Evolutionary conservation across 2,888 invertebrate species (phyloP).

Genomic region (Prostheceraeus crozeri): DNA sequence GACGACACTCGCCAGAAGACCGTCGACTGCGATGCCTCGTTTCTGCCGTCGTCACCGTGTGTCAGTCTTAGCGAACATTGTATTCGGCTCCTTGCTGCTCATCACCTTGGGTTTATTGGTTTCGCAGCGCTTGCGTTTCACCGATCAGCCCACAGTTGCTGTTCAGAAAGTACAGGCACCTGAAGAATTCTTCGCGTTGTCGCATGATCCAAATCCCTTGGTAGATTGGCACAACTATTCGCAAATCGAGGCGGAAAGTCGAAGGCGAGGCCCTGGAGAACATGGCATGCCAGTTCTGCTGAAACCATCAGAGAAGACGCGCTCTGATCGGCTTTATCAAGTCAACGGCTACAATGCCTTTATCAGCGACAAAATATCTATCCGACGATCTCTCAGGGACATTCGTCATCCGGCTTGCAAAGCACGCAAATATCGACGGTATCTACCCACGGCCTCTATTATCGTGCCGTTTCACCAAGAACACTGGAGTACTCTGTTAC

Average conservation of each 20-base stretch:
- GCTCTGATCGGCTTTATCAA: slow-evolving; percentile 68
- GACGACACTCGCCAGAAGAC: too few species aligned
- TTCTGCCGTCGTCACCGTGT: too few species aligned
- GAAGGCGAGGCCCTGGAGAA: slow-evolving; percentile 53
- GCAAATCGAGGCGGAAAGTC: slow-evolving; percentile 28
- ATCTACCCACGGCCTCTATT: slow-evolving; percentile 74
- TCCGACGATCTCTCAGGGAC: slow-evolving; percentile 69
- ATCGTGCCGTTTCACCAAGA: slow-evolving; percentile 88
- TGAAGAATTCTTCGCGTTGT: too few species aligned
- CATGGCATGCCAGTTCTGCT: slow-evolving; percentile 61
- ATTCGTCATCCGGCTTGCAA: slow-evolving; percentile 63
- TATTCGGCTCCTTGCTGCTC: too few species aligned
- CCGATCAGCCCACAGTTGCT: too few species aligned
- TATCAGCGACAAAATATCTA: slow-evolving; percentile 77
- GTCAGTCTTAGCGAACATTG: too few species aligned
- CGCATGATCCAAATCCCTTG: too few species aligned
- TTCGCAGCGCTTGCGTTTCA: too few species aligned
- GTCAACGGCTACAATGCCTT: slow-evolving; percentile 88
- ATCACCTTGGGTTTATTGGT: too few species aligned
- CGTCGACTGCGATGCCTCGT: too few species aligned
- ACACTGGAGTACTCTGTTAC: slow-evolving; percentile 74
- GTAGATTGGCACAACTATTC: slow-evolving; percentile 38
- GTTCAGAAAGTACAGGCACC: too few species aligned
- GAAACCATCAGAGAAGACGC: slow-evolving; percentile 60
- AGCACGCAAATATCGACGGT: slow-evolving; percentile 64